Conservation (phyloP, 1,140 invertebrate genomes). For the Mercenaria mercenaria region DNA sequence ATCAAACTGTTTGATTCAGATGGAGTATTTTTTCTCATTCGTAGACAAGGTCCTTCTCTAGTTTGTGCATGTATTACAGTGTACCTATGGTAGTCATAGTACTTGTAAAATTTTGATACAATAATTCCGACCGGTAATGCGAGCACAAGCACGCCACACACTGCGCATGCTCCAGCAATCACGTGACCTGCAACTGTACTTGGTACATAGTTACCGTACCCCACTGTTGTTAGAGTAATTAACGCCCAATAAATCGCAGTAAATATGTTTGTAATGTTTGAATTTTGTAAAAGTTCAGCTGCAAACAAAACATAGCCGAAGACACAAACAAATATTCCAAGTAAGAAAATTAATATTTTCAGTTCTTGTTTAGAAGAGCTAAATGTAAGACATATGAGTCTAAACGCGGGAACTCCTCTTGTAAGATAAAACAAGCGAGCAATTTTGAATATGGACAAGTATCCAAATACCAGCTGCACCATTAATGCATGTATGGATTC, state of each 20-base stretch:
- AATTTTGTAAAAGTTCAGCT: neutral
- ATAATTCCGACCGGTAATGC: conserved; percentile 95
- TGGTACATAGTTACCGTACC: conserved; percentile 83
- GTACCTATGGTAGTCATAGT: conserved; percentile 33
- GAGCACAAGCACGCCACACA: conserved; percentile 99
- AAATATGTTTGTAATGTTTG: conserved; percentile 29
- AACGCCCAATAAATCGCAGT: conserved; percentile 84
- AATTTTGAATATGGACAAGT: conserved; percentile 18
- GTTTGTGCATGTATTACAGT: neutral
- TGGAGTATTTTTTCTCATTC: neutral
- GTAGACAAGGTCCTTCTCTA: neutral
- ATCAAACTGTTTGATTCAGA: neutral
- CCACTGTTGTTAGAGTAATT: conserved; percentile 86
- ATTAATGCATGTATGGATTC: neutral
- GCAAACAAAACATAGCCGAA: conserved; percentile 30
- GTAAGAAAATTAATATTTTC: conserved; percentile 5
- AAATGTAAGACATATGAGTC: conserved; percentile 5
- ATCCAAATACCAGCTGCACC: neutral
- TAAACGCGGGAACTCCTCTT: conserved; percentile 1
- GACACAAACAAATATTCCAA: conserved; percentile 15
- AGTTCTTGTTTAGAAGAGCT: neutral
- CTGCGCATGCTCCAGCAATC: conserved; percentile 90
- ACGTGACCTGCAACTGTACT: conserved; percentile 66
- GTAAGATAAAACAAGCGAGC: conserved; percentile 8
- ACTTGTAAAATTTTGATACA: conserved; percentile 83